phyloP scores from a whole-genome alignment of 2,797 vertebrate species.

The Pampus argenteus region DNA sequence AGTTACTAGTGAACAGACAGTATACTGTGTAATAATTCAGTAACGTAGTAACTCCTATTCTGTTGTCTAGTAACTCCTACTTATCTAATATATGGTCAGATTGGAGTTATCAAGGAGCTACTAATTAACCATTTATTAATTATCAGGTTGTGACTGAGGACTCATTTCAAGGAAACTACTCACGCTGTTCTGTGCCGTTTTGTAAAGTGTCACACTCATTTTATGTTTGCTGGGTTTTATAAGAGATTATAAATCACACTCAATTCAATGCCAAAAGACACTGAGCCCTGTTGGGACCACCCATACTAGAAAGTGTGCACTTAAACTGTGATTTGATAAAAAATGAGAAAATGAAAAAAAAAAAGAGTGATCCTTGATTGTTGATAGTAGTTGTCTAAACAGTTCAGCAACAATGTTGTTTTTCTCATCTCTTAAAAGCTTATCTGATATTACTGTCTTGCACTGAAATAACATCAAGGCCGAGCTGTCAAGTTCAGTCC shows the following conservation, averaged over 20 bases:
- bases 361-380: neutral
- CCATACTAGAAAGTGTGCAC: neutral
- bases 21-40: too few species aligned
- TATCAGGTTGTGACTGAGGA: too few species aligned
- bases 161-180: too few species aligned
- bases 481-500: neutral
- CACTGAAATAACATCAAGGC: neutral
- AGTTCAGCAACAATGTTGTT: neutral
- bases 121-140: too few species aligned
- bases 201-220: neutral
- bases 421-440: neutral
- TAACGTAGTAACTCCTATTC: too few species aligned
- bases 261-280: slow-evolving; percentile 31
- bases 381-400: neutral
- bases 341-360: neutral
- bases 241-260: slow-evolving; percentile 24
- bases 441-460: neutral
- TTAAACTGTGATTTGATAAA: neutral
- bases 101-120: too few species aligned
- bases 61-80: too few species aligned
- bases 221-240: slow-evolving; percentile 10
- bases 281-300: neutral
- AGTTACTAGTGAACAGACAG: too few species aligned
- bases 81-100: too few species aligned
- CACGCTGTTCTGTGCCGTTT: too few species aligned